Conservation (phyloP, 2,113 vertebrate species). For the Cyprinodon variegatus region DNA sequence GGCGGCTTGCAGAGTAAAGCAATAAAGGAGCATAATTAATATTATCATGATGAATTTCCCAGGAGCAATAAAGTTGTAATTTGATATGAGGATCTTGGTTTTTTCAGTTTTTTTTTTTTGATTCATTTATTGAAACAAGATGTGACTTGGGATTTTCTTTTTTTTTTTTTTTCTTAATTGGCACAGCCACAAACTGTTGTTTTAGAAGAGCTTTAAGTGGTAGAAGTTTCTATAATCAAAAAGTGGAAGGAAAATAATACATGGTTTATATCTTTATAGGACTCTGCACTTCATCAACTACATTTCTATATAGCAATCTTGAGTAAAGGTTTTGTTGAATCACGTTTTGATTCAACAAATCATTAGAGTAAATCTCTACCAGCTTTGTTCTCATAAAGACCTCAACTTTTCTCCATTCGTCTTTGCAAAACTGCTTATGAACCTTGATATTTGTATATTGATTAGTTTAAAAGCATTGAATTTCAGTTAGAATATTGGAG, state of each 20-base stretch:
- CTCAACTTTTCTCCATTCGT: no score
- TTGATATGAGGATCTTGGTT: constrained; percentile 3
- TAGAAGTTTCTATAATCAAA: neutral
- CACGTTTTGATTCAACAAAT: no score
- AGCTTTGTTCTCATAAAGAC: no score
- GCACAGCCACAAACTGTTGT: neutral
- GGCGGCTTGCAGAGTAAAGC: constrained; percentile 19
- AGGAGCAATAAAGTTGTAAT: neutral
- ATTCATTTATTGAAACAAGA: neutral
- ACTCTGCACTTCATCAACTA: no score
- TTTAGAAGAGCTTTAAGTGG: neutral
- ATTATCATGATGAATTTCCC: constrained; percentile 21
- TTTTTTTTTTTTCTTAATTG: no score
- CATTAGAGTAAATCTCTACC: no score
- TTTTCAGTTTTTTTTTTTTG: neutral
- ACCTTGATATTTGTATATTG: no score
- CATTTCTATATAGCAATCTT: no score
- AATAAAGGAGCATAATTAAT: constrained; percentile 21
- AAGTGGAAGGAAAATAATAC: neutral
- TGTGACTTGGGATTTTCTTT: neutral
- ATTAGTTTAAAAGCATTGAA: no score
- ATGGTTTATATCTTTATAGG: neutral
- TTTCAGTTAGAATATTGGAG: no score
- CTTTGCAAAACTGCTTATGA: no score
- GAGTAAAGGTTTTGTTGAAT: no score